Base-by-base conservation (phyloP, 2,113 vertebrate genomes). In the Atlantisia rogersi region DNA sequence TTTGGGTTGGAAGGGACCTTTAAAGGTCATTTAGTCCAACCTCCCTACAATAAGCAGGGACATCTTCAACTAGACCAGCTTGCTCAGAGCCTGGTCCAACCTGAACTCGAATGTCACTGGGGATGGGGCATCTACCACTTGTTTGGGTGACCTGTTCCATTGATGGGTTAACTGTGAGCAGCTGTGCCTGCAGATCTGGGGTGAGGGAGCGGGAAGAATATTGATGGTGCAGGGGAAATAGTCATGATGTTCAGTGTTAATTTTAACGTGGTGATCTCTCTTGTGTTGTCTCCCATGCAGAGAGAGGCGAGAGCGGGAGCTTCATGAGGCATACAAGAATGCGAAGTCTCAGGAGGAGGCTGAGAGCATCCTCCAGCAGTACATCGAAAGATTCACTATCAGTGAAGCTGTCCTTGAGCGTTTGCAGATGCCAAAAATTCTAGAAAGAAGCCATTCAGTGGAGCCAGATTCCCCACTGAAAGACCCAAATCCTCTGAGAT, bases 301-400 rank as follows among this genome's bases (percentile, higher is more conserved):
- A 98, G 99, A 99, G 95, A 98, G 98, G 26, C 98, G 99, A 86
- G 99, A 99, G 96, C 97, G 98, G 60, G 99, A 99, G 68, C 94
- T 99, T 64, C 98, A 99, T 1, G 98, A 98, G 15, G 99, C 99
- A 0, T 99, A 99, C 96, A 98, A 98, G 92, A 98, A 96, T 1
- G 99, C 99, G 10, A 97, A 93, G 83, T 98, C 98, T 4, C 98
- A 98, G 10, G 99, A 99, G 82, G 99, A 99, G 95, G 99, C 99
- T 0, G 98, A 99, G 2, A 90, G 93, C 26, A 98, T 99, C 63
- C 98, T 99, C 19, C 99, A 99, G 15, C 98, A 98, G 70, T 99
- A 99, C 87, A 99, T 99, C 3, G 99, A 99, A 96, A 98, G 99
- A 52, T 99, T 99, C 98, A 99, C 99, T 95, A 99, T 99, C 98